Conservation (phyloP, 1,140 invertebrate species). For the Andrena cerasifolii region DNA sequence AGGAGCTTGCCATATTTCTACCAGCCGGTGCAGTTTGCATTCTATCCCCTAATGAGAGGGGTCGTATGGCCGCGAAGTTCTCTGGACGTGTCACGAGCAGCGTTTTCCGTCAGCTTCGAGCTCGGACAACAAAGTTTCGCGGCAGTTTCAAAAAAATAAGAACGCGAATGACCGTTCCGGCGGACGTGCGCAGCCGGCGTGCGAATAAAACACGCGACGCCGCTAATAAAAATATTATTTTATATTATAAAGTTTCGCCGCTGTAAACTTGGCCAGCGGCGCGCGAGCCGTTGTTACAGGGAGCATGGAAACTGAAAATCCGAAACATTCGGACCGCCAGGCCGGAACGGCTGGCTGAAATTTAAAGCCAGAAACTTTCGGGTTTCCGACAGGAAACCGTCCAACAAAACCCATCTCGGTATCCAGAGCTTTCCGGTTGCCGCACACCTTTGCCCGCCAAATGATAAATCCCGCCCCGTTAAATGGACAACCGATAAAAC, state of each 20-base stretch:
- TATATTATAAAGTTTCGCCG: slow-evolving; percentile 45
- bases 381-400: slow-evolving; percentile 51
- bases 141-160: not conserved
- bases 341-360: slow-evolving; percentile 34
- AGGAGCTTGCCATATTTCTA: too few species aligned
- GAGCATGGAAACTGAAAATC: slow-evolving; percentile 39
- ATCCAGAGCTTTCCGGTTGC: slow-evolving; percentile 31
- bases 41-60: too few species aligned
- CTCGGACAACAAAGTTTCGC: not conserved
- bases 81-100: not conserved
- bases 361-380: slow-evolving; percentile 55
- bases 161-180: not conserved
- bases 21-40: too few species aligned
- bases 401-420: slow-evolving; percentile 49
- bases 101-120: not conserved
- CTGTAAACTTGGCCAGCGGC: slow-evolving; percentile 23
- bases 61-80: not conserved
- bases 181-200: slow-evolving; percentile 8
- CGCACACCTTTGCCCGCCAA: not conserved
- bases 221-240: slow-evolving; percentile 50
- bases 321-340: slow-evolving; percentile 37
- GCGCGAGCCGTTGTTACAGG: slow-evolving; percentile 20
- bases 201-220: slow-evolving; percentile 21
- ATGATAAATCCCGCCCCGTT: slow-evolving; percentile 37
- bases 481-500: slow-evolving; percentile 32